These are phyloP conservation scores for Chaenocephalus aceratus DNA, from an alignment of 2,113 vertebrate genomes.

Conservation along the genomic window DNA sequence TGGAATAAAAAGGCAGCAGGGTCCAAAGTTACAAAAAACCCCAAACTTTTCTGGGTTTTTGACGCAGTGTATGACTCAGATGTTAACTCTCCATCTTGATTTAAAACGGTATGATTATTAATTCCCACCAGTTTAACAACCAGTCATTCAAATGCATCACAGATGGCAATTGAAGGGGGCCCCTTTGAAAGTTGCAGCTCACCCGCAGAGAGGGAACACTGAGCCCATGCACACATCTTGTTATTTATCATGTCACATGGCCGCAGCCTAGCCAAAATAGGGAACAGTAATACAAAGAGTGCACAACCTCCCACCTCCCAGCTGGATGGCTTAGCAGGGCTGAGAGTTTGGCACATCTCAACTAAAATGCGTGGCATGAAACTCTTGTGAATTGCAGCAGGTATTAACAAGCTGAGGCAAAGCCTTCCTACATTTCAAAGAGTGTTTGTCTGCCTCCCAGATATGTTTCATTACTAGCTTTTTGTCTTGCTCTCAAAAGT, in stretches of 20 bases:
- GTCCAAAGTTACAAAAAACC: slow-evolving; percentile 3
- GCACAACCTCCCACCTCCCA: slow-evolving; percentile 42
- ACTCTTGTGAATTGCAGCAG: slow-evolving; percentile 26
- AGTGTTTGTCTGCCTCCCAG: slow-evolving; percentile 4
- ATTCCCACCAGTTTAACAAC: slow-evolving; percentile 17
- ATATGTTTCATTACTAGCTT: slow-evolving; percentile 1
- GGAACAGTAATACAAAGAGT: slow-evolving; percentile 32
- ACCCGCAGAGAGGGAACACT: slow-evolving; percentile 41
- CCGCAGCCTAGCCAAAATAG: slow-evolving; percentile 33
- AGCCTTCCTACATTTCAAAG: slow-evolving; percentile 22
- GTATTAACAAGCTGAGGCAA: slow-evolving; percentile 51
- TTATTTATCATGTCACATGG: slow-evolving; percentile 47
- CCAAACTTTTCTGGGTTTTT: neutral
- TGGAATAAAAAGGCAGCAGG: slow-evolving; percentile 37
- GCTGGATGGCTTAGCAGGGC: slow-evolving; percentile 32
- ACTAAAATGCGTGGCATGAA: slow-evolving; percentile 54
- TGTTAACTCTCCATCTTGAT: slow-evolving; percentile 22
- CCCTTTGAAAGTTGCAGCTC: slow-evolving; percentile 20
- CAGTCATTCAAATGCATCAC: slow-evolving; percentile 27
- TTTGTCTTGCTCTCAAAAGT: neutral
- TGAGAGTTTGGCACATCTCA: slow-evolving; percentile 32
- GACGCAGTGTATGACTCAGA: slow-evolving; percentile 12
- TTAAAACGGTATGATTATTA: slow-evolving; percentile 6
- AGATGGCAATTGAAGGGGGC: slow-evolving; percentile 32
- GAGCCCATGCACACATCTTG: slow-evolving; percentile 52